phyloP scores from a whole-genome alignment of 2,797 vertebrate species.

The Neostethus bicornis region DNA sequence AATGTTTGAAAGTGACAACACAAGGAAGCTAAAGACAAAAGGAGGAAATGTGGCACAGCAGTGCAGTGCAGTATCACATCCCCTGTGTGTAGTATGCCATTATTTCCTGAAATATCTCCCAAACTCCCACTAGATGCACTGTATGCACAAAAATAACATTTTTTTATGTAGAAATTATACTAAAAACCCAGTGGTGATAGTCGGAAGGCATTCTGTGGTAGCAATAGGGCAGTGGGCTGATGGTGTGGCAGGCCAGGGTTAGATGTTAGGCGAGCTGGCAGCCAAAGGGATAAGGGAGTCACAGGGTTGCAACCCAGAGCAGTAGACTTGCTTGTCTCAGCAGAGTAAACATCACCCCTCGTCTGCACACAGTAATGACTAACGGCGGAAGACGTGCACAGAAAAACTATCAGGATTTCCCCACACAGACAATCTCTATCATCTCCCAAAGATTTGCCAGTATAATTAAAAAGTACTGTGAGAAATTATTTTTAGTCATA shows the following conservation, averaged over 20 bases:
- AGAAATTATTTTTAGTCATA: too few relatives aligned
- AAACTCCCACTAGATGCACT: constrained; percentile 60
- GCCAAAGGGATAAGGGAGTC: constrained; percentile 76
- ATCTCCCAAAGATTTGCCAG: constrained; percentile 35
- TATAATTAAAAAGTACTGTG: too few relatives aligned
- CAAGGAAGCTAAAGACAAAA: constrained; percentile 63
- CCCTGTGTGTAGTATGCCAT: constrained; percentile 66
- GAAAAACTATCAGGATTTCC: constrained; percentile 74
- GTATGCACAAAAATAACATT: constrained; percentile 27
- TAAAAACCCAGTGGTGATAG: constrained; percentile 38
- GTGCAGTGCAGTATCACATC: constrained; percentile 55
- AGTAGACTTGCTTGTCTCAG: constrained; percentile 84
- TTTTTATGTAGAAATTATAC: constrained; percentile 30
- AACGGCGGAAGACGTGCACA: constrained; percentile 78
- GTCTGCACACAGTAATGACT: constrained; percentile 82
- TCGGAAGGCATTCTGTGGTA: constrained; percentile 40
- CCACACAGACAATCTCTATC: constrained; percentile 58
- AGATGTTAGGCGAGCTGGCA: constrained; percentile 74
- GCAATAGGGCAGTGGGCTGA: constrained; percentile 44
- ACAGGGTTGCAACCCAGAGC: constrained; percentile 82
- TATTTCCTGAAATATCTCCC: constrained; percentile 67
- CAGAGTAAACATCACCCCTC: constrained; percentile 81
- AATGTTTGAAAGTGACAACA: constrained; percentile 71
- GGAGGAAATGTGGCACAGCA: constrained; percentile 56
- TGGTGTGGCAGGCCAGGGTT: constrained; percentile 62